These are phyloP conservation scores for Anadara kagoshimensis DNA, from an alignment of 1,140 invertebrate genomes.

Conservation along the genomic window DNA sequence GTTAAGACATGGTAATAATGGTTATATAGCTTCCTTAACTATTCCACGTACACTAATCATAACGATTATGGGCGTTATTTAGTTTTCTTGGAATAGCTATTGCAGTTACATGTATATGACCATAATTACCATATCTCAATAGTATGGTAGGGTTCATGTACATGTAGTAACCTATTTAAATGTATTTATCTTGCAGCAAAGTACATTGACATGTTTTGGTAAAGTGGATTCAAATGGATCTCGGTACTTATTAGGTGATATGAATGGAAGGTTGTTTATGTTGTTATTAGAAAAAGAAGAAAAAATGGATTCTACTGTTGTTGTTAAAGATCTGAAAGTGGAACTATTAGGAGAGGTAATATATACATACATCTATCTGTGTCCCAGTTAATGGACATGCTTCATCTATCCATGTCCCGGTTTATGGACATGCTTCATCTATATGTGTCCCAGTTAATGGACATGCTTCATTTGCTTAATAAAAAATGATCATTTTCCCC, in stretches of 20 bases:
- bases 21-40: no score
- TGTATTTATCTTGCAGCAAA: conserved; percentile 79
- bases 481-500: no score
- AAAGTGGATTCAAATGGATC: conserved; percentile 93
- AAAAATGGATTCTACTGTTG: conserved; percentile 83
- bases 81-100: no score
- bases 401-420: neutral
- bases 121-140: neutral
- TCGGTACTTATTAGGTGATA: conserved; percentile 95
- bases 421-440: neutral
- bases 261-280: conserved; percentile 97
- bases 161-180: neutral
- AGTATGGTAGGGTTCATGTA: neutral
- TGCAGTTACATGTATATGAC: no score
- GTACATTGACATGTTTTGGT: conserved; percentile 96
- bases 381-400: no score
- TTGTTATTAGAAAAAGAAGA: conserved; percentile 92
- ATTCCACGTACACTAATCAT: no score
- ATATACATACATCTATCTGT: neutral
- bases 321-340: conserved; percentile 90
- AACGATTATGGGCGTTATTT: no score
- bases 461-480: no score
- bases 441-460: neutral
- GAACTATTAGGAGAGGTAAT: conserved; percentile 86
- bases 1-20: no score